phyloP scores from a whole-genome alignment of 2,888 invertebrate species.

The Zaprionus obscuricornis region DNA sequence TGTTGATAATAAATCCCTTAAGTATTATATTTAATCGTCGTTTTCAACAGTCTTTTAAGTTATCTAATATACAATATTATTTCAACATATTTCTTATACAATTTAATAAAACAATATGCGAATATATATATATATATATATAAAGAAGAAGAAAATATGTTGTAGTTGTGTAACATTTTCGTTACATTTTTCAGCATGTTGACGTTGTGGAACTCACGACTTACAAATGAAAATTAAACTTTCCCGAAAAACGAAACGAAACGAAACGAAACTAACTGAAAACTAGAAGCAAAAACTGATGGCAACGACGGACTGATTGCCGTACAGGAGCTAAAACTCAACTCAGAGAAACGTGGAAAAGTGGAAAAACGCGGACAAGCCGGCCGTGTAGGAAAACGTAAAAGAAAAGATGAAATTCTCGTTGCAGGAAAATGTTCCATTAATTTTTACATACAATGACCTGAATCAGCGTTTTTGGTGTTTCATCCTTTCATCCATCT shows the following conservation, averaged over 20 bases:
- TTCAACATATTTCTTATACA: no score
- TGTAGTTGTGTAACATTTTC: no score
- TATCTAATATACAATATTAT: conserved; percentile 3
- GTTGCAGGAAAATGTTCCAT: conserved; percentile 64
- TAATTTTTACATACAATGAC: conserved; percentile 69
- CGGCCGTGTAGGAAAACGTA: conserved; percentile 41
- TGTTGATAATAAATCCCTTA: no score
- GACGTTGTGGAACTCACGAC: conserved; percentile 36
- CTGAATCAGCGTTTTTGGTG: conserved; percentile 66
- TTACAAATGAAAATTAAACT: conserved; percentile 54
- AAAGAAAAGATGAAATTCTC: conserved; percentile 64
- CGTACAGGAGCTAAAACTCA: conserved; percentile 24
- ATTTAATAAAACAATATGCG: no score
- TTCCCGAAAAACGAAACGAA: no score
- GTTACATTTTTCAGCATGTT: conserved; percentile 23
- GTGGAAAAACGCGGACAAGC: conserved; percentile 26
- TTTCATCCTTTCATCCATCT: conserved; percentile 16
- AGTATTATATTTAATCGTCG: no score
- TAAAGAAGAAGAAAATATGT: no score
- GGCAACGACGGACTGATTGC: conserved; percentile 43
- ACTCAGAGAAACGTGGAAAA: conserved; percentile 24
- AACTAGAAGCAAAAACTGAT: conserved; percentile 41
- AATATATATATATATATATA: no score
- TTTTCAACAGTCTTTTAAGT: no score
- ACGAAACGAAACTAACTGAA: conserved; percentile 39